Evolutionary conservation across 92 coral and sea anemone species (phyloP).

Genomic region (Palythoa grandiflora): DNA sequence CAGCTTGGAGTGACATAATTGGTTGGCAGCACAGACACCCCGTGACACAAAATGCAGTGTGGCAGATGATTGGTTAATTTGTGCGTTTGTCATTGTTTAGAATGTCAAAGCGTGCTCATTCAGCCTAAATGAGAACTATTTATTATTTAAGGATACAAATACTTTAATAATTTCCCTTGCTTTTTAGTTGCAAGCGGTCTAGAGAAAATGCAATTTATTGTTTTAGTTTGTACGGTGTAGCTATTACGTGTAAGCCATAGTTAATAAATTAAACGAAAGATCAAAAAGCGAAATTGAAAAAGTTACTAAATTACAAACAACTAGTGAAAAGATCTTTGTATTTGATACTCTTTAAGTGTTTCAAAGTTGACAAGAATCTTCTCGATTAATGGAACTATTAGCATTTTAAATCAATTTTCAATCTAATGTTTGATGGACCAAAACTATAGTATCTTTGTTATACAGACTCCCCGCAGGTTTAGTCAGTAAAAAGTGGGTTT

Average conservation of each 20-base stretch:
- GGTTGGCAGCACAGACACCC: not conserved
- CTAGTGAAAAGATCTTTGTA: not conserved
- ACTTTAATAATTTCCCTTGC: not conserved
- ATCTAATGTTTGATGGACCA: not conserved
- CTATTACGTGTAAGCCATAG: no score
- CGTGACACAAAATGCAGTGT: not conserved
- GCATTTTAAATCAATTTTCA: not conserved
- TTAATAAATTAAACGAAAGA: not conserved
- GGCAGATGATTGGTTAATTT: not conserved
- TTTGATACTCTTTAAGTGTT: not conserved
- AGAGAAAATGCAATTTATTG: not conserved
- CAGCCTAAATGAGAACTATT: slow-evolving; percentile 1
- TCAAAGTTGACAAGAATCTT: not conserved
- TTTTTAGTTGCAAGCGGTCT: not conserved
- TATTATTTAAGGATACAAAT: not conserved
- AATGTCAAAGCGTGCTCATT: not conserved
- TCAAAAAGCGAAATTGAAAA: not conserved
- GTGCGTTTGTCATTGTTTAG: not conserved
- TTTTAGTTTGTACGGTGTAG: not conserved
- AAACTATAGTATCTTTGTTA: not conserved
- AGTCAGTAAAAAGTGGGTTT: not conserved
- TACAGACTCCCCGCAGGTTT: not conserved
- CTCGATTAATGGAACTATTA: not conserved
- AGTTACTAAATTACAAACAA: not conserved
- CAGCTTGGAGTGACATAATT: not conserved